Conservation (phyloP, 2,113 vertebrate species). For the Anarhynchus alexandrinus region DNA sequence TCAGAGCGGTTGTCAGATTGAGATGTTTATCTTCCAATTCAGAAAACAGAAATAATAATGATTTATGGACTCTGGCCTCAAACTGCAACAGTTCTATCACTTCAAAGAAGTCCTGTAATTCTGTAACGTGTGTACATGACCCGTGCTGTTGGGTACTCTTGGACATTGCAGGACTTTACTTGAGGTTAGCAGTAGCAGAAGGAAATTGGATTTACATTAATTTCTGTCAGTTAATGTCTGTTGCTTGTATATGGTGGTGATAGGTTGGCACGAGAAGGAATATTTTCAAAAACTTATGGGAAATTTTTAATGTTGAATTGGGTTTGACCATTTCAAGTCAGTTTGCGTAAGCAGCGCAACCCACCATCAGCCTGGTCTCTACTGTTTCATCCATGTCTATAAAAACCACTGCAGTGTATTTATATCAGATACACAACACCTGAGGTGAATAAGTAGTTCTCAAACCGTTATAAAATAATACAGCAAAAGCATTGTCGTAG, state of each 20-base stretch:
- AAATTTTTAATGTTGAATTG: not conserved
- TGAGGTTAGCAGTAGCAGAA: not conserved
- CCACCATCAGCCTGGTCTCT: not conserved
- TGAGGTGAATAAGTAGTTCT: not conserved
- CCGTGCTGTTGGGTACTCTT: not conserved
- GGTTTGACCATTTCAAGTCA: not conserved
- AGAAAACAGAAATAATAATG: not conserved
- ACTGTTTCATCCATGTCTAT: not conserved
- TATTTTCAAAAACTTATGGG: not conserved
- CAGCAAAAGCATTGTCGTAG: not conserved
- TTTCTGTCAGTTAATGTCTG: not conserved
- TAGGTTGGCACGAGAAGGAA: not conserved
- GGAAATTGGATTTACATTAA: not conserved
- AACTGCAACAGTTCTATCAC: not conserved
- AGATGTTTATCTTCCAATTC: not conserved
- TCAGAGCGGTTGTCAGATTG: not conserved
- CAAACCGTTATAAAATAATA: not conserved
- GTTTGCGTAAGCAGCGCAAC: not conserved
- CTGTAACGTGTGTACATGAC: not conserved
- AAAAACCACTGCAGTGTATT: not conserved
- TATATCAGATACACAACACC: not conserved
- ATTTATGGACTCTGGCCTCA: not conserved
- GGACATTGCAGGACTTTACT: not conserved
- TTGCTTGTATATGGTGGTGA: not conserved
- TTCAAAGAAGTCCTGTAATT: not conserved